Conservation (phyloP, 2,888 invertebrate species). For the Drosophila birchii region DNA sequence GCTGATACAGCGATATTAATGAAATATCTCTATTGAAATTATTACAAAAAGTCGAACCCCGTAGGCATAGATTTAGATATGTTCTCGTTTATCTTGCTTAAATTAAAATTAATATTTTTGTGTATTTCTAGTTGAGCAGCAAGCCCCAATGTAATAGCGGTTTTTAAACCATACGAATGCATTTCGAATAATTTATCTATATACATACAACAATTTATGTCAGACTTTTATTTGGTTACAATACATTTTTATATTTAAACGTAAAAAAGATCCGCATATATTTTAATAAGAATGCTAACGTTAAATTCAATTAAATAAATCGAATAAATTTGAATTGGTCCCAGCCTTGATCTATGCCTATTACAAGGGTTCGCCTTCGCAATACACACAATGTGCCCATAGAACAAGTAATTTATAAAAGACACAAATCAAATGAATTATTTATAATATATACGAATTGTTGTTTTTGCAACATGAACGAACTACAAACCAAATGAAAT, state of each 20-base stretch:
- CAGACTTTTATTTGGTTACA: neutral
- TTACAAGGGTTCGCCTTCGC: slow-evolving; percentile 51
- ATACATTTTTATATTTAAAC: neutral
- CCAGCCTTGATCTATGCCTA: slow-evolving; percentile 11
- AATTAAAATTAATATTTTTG: neutral
- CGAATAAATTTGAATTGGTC: neutral
- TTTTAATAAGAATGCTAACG: no score
- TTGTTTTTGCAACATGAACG: slow-evolving; percentile 72
- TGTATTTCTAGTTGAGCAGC: neutral
- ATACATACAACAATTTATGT: no score
- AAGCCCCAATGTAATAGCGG: neutral
- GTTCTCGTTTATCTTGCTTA: neutral
- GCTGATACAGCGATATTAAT: slow-evolving; percentile 37
- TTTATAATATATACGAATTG: slow-evolving; percentile 71
- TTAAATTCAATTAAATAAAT: neutral
- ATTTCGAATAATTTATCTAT: neutral
- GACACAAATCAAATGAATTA: slow-evolving; percentile 68
- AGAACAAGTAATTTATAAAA: slow-evolving; percentile 79
- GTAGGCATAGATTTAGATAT: neutral
- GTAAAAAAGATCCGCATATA: neutral
- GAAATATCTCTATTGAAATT: slow-evolving; percentile 58
- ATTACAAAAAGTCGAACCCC: slow-evolving; percentile 64
- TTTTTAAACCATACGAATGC: neutral
- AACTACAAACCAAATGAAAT: slow-evolving; percentile 67
- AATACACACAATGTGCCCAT: slow-evolving; percentile 81